phyloP scores from a whole-genome alignment of 2,113 vertebrate species.

The Gymnarchus niloticus region DNA sequence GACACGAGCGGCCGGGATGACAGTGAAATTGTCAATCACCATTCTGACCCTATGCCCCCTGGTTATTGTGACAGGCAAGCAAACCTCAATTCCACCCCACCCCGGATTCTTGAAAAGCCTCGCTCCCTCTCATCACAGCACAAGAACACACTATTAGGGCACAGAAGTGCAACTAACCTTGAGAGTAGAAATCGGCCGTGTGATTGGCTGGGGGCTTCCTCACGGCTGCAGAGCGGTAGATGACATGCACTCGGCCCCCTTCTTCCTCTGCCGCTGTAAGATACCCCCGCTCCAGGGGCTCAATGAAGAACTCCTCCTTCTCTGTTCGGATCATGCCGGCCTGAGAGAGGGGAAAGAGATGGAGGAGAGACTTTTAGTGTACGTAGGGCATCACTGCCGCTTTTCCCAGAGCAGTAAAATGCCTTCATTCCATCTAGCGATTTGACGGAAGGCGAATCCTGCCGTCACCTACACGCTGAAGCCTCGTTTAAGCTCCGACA shows the following conservation, averaged over 20 bases:
- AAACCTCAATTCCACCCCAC: no score
- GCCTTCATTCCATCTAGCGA: neutral
- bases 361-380: neutral
- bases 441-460: neutral
- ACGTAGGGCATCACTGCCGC: neutral
- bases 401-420: neutral
- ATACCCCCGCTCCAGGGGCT: constrained; percentile 77
- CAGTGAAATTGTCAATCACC: no score
- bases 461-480: neutral
- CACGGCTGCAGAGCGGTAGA: constrained; percentile 83
- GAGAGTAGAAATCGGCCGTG: constrained; percentile 55
- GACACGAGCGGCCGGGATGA: no score
- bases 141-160: neutral
- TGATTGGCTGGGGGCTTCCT: constrained; percentile 54
- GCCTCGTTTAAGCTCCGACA: neutral
- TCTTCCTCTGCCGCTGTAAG: constrained; percentile 63
- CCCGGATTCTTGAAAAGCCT: no score
- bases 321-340: constrained; percentile 93
- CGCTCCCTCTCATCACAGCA: no score
- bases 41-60: no score
- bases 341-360: constrained; percentile 50
- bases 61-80: no score
- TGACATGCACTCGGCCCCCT: constrained; percentile 77
- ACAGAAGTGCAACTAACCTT: constrained; percentile 69
- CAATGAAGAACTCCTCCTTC: constrained; percentile 95